Evolutionary conservation across 2,113 vertebrate genomes (phyloP).

Genomic region (Tachuris rubrigastra): DNA sequence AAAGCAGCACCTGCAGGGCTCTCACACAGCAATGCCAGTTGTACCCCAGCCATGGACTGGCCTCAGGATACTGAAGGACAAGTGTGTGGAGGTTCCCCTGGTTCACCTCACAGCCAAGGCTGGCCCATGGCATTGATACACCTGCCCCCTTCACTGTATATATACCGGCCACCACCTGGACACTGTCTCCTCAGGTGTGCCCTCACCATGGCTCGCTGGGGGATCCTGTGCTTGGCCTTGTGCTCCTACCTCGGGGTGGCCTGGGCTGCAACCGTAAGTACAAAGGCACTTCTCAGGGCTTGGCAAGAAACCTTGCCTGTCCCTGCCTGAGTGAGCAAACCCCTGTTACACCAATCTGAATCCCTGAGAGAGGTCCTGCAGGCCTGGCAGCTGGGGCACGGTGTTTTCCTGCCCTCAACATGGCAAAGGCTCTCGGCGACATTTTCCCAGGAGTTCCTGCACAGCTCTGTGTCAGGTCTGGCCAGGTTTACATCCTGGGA

Average conservation of each 20-base stretch:
- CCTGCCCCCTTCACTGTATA: neutral
- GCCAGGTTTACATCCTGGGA: neutral
- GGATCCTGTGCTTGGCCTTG: slow-evolving; percentile 55
- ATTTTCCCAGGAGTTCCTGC: neutral
- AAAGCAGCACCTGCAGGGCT: neutral
- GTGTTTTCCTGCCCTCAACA: neutral
- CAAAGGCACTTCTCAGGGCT: neutral
- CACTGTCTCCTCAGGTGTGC: neutral
- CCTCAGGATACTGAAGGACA: slow-evolving; percentile 3
- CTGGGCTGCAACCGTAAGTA: slow-evolving; percentile 68
- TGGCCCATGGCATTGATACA: neutral
- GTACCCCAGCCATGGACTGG: neutral
- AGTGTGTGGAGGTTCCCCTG: neutral
- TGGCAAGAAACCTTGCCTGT: neutral
- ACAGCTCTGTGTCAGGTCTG: neutral
- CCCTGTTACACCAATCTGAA: neutral
- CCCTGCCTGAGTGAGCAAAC: neutral
- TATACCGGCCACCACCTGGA: neutral
- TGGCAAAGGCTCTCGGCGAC: neutral
- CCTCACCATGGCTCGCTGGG: slow-evolving; percentile 71
- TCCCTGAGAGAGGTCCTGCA: neutral
- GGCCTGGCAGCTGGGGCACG: neutral
- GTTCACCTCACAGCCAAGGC: neutral
- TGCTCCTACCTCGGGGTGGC: slow-evolving; percentile 68
- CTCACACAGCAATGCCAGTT: neutral